A percentile compares a stretch with the other conserved stretches of the same genome.
Conservation (phyloP, 2,113 vertebrate genomes). For the Canis aureus region DNA sequence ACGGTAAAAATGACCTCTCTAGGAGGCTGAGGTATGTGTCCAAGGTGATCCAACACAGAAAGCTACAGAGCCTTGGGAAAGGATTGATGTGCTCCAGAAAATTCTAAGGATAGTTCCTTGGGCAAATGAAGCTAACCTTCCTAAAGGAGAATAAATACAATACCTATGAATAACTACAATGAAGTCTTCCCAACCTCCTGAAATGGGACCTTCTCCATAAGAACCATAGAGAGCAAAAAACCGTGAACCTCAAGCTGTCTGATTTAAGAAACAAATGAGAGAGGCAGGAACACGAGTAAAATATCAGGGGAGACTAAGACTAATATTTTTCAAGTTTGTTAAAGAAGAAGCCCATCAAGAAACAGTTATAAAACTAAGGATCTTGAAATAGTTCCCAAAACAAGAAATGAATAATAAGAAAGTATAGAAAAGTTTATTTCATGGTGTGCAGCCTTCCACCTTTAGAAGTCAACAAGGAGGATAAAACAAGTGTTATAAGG, state of each 20-base stretch:
- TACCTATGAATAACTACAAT: not conserved
- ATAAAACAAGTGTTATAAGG: not conserved
- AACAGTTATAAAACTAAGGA: slow-evolving; percentile 43
- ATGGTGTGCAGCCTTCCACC: not conserved
- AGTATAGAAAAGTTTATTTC: slow-evolving; percentile 27
- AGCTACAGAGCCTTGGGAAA: not conserved
- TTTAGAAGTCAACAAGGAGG: not conserved
- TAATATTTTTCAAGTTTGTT: slow-evolving; percentile 33
- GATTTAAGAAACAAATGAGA: not conserved
- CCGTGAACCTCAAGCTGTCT: not conserved
- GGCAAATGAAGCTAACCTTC: not conserved
- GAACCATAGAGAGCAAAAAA: not conserved
- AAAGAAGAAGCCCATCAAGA: slow-evolving; percentile 1
- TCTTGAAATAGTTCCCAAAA: not conserved
- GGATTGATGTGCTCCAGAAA: slow-evolving; percentile 10
- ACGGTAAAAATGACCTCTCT: not conserved
- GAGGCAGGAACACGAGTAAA: not conserved
- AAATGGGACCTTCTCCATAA: not conserved
- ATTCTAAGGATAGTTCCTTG: not conserved
- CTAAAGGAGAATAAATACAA: not conserved
- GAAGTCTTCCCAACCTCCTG: not conserved
- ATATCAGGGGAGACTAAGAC: not conserved
- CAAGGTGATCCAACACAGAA: not conserved
- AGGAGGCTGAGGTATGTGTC: not conserved
- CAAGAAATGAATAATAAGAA: slow-evolving; percentile 32